These are phyloP conservation scores for Micropoecilia bifurca DNA, from an alignment of 2,797 vertebrate genomes.

Conservation along the genomic window DNA sequence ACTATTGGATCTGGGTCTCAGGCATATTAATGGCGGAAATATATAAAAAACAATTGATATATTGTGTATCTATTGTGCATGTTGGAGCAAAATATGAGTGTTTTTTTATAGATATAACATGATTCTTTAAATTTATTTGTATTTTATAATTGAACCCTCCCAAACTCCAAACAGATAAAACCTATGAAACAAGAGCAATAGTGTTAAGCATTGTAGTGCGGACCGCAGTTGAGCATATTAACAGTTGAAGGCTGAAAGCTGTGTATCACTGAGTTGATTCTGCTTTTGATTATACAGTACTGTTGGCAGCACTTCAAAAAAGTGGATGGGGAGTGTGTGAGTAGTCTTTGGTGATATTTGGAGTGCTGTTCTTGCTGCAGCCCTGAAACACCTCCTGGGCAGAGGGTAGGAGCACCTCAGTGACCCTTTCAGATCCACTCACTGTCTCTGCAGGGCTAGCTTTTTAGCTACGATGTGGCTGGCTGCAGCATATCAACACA, in stretches of 20 bases:
- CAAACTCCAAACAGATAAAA: background rate
- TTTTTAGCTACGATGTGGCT: background rate
- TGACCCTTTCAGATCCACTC: background rate
- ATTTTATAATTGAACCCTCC: background rate
- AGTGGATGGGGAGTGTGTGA: background rate
- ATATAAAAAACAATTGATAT: too few species aligned
- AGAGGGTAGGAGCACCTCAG: background rate
- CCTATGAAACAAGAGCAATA: background rate
- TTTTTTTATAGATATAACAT: background rate
- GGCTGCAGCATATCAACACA: background rate
- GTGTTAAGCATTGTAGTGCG: background rate
- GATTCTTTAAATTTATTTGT: too few species aligned
- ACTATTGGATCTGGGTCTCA: too few species aligned
- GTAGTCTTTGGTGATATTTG: background rate
- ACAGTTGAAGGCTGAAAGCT: background rate
- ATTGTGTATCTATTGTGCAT: too few species aligned
- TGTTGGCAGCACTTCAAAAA: slow-evolving; percentile 1
- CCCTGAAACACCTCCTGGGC: background rate
- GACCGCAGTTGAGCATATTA: background rate
- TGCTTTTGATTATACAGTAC: slow-evolving; percentile 1
- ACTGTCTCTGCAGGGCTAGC: background rate
- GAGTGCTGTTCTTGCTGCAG: background rate
- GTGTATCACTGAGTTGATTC: background rate
- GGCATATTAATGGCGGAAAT: too few species aligned
- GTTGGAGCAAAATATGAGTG: background rate